phyloP scores from a whole-genome alignment of 1,140 invertebrate species.

The Drusus annulatus region DNA sequence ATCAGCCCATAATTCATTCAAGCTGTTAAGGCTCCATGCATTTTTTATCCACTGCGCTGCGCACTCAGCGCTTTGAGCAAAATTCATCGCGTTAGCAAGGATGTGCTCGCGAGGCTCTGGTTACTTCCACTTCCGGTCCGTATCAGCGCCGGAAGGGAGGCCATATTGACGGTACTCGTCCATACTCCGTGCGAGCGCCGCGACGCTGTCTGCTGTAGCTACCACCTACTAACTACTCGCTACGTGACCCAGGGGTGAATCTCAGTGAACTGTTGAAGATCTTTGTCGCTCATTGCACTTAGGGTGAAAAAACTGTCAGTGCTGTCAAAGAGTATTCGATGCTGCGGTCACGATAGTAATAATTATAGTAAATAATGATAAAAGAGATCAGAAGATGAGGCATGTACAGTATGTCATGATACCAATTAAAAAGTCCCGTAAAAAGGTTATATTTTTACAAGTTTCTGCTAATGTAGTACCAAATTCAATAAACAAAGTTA shows the following conservation, averaged over 20 bases:
- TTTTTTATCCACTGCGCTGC: neutral
- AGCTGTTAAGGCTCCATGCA: too few species aligned
- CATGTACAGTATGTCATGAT: too few species aligned
- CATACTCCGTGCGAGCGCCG: neutral
- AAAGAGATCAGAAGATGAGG: too few species aligned
- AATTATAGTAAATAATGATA: too few species aligned
- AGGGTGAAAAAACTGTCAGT: neutral
- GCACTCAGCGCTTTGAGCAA: neutral
- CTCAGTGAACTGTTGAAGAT: neutral
- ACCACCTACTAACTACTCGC: too few species aligned
- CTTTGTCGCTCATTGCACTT: neutral
- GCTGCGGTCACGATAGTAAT: too few species aligned
- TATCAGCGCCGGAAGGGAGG: constrained; percentile 25
- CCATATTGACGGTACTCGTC: constrained; percentile 5
- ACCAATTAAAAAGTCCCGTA: too few species aligned
- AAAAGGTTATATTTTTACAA: too few species aligned
- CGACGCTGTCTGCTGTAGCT: neutral
- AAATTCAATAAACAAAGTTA: too few species aligned
- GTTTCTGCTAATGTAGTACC: too few species aligned
- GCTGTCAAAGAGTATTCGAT: too few species aligned
- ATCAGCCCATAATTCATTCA: too few species aligned
- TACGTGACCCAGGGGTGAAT: neutral
- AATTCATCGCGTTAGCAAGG: neutral
- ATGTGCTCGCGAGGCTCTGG: neutral
- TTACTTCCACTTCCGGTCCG: constrained; percentile 1